These are phyloP conservation scores for Caenorhabditis brenneri DNA, from an alignment of 1,140 invertebrate species.

Conservation along the genomic window DNA sequence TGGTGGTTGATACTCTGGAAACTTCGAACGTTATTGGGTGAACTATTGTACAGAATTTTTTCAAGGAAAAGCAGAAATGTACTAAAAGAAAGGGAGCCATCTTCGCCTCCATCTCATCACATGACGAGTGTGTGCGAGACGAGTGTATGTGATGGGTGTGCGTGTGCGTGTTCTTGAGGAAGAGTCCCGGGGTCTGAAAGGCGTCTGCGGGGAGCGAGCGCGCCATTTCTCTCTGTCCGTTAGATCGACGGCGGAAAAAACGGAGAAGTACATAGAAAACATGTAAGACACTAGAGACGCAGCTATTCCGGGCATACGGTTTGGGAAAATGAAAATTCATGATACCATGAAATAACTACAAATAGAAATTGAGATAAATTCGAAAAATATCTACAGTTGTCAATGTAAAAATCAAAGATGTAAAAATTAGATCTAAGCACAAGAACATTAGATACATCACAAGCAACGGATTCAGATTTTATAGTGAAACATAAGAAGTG, in stretches of 20 bases:
- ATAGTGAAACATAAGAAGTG: too few species aligned
- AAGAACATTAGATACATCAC: too few species aligned
- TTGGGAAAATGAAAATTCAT: not conserved
- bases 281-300: not conserved
- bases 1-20: constrained; percentile 23
- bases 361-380: not conserved
- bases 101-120: constrained; percentile 39
- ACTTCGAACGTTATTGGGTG: too few species aligned
- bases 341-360: not conserved
- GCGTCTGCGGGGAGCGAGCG: constrained; percentile 34
- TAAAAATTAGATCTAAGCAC: too few species aligned
- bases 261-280: constrained; percentile 8
- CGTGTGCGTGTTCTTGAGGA: constrained; percentile 38
- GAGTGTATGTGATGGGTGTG: constrained; percentile 43
- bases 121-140: constrained; percentile 39
- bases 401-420: too few species aligned
- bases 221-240: constrained; percentile 15
- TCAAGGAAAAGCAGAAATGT: not conserved
- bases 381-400: not conserved
- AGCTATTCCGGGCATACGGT: not conserved
- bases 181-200: constrained; percentile 38
- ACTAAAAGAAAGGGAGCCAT: constrained; percentile 31
- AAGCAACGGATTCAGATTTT: too few species aligned
- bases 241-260: constrained; percentile 10
- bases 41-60: not conserved